These are phyloP conservation scores for Drosophila siamana DNA, from an alignment of 2,888 invertebrate genomes.

Conservation along the genomic window DNA sequence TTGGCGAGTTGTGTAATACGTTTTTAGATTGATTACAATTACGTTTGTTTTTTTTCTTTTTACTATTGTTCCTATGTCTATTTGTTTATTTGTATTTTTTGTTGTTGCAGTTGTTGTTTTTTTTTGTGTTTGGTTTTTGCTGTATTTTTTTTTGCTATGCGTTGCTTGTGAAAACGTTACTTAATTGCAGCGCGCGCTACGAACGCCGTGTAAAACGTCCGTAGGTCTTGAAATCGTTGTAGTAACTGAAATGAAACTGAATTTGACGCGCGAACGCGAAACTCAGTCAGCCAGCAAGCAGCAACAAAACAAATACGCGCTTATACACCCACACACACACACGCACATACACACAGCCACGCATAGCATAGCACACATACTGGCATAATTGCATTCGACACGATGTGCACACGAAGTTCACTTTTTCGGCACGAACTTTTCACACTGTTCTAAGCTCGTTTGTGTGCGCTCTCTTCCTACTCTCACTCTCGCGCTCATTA, in stretches of 20 bases:
- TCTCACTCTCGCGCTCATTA: not conserved
- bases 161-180: constrained; percentile 66
- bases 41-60: constrained; percentile 20
- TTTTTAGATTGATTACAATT: constrained; percentile 34
- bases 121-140: constrained; percentile 33
- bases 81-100: constrained; percentile 23
- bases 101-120: constrained; percentile 34
- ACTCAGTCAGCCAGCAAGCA: constrained; percentile 39
- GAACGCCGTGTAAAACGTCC: constrained; percentile 70
- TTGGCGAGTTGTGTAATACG: constrained; percentile 68
- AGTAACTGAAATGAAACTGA: constrained; percentile 76
- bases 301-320: constrained; percentile 57
- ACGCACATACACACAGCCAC: constrained; percentile 10
- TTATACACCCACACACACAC: constrained; percentile 31
- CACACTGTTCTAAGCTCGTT: constrained; percentile 27
- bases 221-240: constrained; percentile 79
- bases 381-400: constrained; percentile 54
- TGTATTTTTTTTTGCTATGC: constrained; percentile 34
- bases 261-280: constrained; percentile 69
- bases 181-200: constrained; percentile 74
- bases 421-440: constrained; percentile 32
- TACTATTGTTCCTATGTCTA: constrained; percentile 34
- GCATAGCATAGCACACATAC: constrained; percentile 17
- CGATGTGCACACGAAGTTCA: constrained; percentile 38
- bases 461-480: not conserved